Base-by-base conservation (phyloP, 2,797 vertebrate genomes). In the Poeciliopsis turneri region DNA sequence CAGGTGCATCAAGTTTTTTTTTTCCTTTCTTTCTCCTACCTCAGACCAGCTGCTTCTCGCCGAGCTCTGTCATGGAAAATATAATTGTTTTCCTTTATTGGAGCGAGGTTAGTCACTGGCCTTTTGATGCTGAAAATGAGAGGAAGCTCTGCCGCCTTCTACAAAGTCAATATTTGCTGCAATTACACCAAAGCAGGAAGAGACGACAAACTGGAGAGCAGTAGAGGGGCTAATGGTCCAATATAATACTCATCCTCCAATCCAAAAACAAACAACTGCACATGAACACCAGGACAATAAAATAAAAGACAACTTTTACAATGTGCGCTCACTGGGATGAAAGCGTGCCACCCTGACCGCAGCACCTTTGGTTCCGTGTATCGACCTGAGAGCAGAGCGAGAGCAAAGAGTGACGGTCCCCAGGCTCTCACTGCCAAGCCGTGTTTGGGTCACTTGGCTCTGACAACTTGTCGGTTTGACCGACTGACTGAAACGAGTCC, bases 81-180 rank as follows among this genome's bases (percentile, higher is more conserved):
- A 69, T 53, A 78, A 78, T 74, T 77, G 77, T 78, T 74, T 74
- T 75, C 74, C 77, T 83, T 84, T 79, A 82, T 77, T 85, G 81
- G 79, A 87, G 76, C 79, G 85, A 74, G 81, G 84, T 84, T 81
- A 75, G 81, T 88, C 81, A 79, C 78, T 28, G 78, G 84, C 73
- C 82, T 82, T 81, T 83, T 88, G 81, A 90, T 85, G 80, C 80
- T 73, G 79, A 51, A 57, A 78, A 78, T 77, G 75, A 64, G 77
- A 84, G 75, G 81, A 46, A 5, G 46, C 72, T 75, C 47, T 4
- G 46, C 69, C 28, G 81, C 84, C 79, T 71, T 83, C 82, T 77
- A 59, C 79, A 87, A 49, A 88, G 92, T 92, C 92, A 94, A 94
- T 94, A 94, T 94, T 93, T 92, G 89, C 90, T 51, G 53, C 84